Base-by-base conservation (phyloP, 30 jellyfish, hydroid and myxozoan genomes). In the Hydractinia echinata region DNA sequence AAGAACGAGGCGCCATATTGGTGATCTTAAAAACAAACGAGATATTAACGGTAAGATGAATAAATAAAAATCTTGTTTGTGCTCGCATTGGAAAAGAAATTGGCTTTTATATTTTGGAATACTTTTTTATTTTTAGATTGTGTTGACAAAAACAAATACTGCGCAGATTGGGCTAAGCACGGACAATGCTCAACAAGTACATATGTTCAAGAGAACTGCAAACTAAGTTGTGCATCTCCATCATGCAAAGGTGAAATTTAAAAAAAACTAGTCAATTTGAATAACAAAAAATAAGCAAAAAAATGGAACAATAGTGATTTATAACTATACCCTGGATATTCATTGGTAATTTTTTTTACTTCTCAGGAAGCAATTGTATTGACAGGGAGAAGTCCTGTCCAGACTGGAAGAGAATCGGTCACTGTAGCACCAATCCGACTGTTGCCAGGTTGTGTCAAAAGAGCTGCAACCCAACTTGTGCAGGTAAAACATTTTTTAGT, bases 361-460 rank as follows among this genome's bases (percentile, higher is more conserved):
- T 48, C 66, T 51, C 67, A 62, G 66, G 72, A 77, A 85, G 87
- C 54, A 64, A 73, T 19, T 89, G 97, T 78, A 73, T 71, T 6
- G 95, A 89, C 61, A 49, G 79, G n/a, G 20, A 60, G 53, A 19
- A 78, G 6, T 84, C 68, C n/a, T 89, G 97, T 85, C 89, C 89
- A 30, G 86, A 53, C 39, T 89, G 97, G 97, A 87, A 88, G 18
- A 14, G 73, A 0, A 84, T 95, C 94, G 95, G 95, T 11, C 97
- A 89, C 61, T 89, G 97, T 53, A 53, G 83, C 9, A 5, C 58
- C 80, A 89, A 84, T 76, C 95, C 97, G 18, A 81, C 95, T 67
- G 97, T 89, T 6, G 77, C 84, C 79, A 85, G 84, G 81, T 6
- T 6, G 44, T 89, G 97, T 79, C 85, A 69, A 54, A 48, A 73